Base-by-base conservation (phyloP, 2,888 invertebrate genomes). In the Dendrolimus pini region DNA sequence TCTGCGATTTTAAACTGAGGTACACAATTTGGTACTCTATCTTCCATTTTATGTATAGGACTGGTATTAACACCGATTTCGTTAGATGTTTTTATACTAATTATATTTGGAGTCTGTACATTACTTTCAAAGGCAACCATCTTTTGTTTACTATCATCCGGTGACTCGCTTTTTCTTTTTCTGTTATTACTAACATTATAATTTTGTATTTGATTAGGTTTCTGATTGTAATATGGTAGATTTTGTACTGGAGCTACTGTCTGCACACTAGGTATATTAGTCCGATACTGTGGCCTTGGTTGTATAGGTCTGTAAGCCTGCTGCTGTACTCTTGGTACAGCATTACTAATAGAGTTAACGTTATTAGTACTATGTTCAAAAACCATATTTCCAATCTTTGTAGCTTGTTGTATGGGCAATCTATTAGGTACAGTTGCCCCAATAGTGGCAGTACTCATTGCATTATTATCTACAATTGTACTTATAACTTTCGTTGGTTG, bases 81-180 rank as follows among this genome's bases (percentile, higher is more conserved):
- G 53, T 62, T 64, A 52, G 65, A 65, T 56, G 65, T 59, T 54
- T 73, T 75, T 57, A 69, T 77, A 30, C 72, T 68, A 41, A 70
- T 61, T 13, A 70, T 60, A 57, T 62, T 63, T 42, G 66, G 69
- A 58, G 57, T 62, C 41, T 60, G 57, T 61, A 58, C 61, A 61
- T 68, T 72, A n/a, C 69, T 54, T 56, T 65, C 59, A 54, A 62
- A 66, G 1, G 65, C 61, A 8, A 67, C 62, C 52, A 77, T 70
- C 65, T 80, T 82, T 58, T 74, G 78, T 58, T 72, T 69, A 6
- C 71, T 67, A 59, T 85, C 85, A 64, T 86, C 86, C 0, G 86
- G 86, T 6, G 85, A 85, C 75, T 85, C 85, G 54, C 85, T 85
- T 69, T 86, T 86, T 65, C 86, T 74, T 71, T 85, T 86, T 61